Percentiles rank a stretch among this genome's conserved stretches.
These are phyloP conservation scores for Diloba caeruleocephala DNA, from an alignment of 2,888 invertebrate genomes.

Conservation along the genomic window DNA sequence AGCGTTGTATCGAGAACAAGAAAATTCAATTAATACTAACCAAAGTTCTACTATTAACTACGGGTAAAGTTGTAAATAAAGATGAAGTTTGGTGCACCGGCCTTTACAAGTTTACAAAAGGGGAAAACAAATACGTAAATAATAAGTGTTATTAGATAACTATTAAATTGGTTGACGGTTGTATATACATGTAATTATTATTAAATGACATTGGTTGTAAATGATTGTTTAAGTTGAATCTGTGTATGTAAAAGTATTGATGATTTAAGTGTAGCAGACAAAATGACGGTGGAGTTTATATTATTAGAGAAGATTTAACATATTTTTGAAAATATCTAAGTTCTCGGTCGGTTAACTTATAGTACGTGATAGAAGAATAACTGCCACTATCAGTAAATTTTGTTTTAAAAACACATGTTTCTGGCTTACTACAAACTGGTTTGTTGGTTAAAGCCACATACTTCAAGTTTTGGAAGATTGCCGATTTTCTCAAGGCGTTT, in stretches of 20 bases:
- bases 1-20: slow-evolving; percentile 17
- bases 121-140: slow-evolving; percentile 86
- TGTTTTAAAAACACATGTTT: slow-evolving; percentile 5
- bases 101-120: slow-evolving; percentile 69
- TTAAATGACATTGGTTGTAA: slow-evolving; percentile 47
- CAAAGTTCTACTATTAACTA: slow-evolving; percentile 25
- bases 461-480: too few species aligned
- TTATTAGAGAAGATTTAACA: too few species aligned
- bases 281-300: slow-evolving; percentile 16
- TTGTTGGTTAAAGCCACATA: too few species aligned
- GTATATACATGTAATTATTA: slow-evolving; percentile 42
- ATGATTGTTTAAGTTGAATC: slow-evolving; percentile 28
- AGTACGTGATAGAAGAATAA: slow-evolving; percentile 35
- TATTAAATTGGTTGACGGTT: slow-evolving; percentile 42
- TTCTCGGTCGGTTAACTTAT: slow-evolving; percentile 9
- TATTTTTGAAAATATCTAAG: background rate
- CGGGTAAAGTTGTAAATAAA: slow-evolving; percentile 39
- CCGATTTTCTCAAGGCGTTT: too few species aligned
- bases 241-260: slow-evolving; percentile 30
- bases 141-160: slow-evolving; percentile 71
- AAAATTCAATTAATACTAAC: slow-evolving; percentile 37
- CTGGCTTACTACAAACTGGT: slow-evolving; percentile 2
- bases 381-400: slow-evolving; percentile 35
- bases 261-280: background rate
- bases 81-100: slow-evolving; percentile 45